A percentile compares a stretch with the other conserved stretches of the same genome.
phyloP scores from a whole-genome alignment of 2,888 invertebrate genomes.

The Galeopsomyia nigrocyanea region DNA sequence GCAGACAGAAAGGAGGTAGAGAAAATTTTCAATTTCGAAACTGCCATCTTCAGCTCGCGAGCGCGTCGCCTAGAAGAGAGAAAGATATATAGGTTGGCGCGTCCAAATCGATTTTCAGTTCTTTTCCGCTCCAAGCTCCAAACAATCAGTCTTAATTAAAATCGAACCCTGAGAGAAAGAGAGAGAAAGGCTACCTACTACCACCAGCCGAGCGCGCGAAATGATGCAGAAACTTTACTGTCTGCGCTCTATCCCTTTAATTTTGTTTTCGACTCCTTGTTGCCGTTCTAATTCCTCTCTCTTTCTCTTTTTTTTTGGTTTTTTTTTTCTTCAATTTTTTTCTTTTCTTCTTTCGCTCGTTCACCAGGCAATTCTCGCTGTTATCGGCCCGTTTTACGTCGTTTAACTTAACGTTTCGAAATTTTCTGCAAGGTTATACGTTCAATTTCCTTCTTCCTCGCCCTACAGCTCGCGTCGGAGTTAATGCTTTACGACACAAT shows the following conservation, averaged over 20 bases:
- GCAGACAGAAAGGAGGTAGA: background rate
- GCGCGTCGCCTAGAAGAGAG: background rate
- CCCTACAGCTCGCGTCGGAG: too few species aligned
- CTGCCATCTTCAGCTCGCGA: slow-evolving; percentile 30
- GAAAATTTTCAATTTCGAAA: slow-evolving; percentile 31
- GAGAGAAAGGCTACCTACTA: too few species aligned
- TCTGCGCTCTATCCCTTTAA: slow-evolving; percentile 12
- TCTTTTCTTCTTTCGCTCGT: background rate
- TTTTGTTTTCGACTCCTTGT: slow-evolving; percentile 13
- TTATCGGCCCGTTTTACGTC: background rate
- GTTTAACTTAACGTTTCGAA: background rate
- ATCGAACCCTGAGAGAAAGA: slow-evolving; percentile 17
- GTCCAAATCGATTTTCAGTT: slow-evolving; percentile 23
- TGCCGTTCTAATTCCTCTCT: background rate
- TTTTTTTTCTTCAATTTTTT: slow-evolving; percentile 19
- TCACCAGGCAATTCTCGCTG: background rate
- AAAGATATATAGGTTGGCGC: background rate
- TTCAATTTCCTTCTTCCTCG: background rate
- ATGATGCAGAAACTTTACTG: slow-evolving; percentile 30
- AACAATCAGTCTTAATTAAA: slow-evolving; percentile 46
- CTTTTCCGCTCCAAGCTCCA: slow-evolving; percentile 4
- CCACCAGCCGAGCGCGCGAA: too few species aligned
- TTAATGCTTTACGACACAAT: too few species aligned
- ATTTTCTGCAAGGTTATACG: too few species aligned
- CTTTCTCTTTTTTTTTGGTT: background rate